These are phyloP conservation scores for Phenganax marumi DNA, from an alignment of 92 coral and sea anemone genomes.

Conservation along the genomic window DNA sequence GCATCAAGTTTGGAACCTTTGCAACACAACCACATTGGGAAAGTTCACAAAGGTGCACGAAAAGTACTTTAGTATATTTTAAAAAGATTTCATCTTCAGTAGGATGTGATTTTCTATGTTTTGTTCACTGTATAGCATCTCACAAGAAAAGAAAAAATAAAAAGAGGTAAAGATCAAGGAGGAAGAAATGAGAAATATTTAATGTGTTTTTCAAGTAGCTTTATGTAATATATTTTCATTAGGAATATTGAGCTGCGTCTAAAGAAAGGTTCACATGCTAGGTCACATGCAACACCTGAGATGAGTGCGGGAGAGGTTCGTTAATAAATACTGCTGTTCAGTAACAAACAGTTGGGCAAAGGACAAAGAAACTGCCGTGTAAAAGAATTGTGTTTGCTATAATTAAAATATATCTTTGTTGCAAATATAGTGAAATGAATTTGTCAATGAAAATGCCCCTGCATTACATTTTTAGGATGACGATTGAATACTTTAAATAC, in stretches of 20 bases:
- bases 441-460: background rate
- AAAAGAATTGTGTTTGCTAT: too few relatives aligned
- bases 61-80: background rate
- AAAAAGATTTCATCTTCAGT: background rate
- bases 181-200: background rate
- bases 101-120: background rate
- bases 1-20: slow-evolving; percentile 66
- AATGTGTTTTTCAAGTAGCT: background rate
- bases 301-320: slow-evolving; percentile 83
- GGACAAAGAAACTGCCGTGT: background rate
- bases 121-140: slow-evolving; percentile 61
- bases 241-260: slow-evolving; percentile 31
- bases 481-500: background rate
- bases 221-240: background rate
- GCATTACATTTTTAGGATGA: slow-evolving; percentile 1
- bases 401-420: too few relatives aligned
- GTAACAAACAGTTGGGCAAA: background rate
- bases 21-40: slow-evolving; percentile 75
- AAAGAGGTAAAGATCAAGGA: background rate
- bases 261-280: slow-evolving; percentile 24
- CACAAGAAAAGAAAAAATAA: slow-evolving; percentile 69
- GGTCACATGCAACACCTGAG: slow-evolving; percentile 59
- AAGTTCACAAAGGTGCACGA: slow-evolving; percentile 69
- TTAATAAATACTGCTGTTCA: background rate
- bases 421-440: too few relatives aligned